Evolutionary conservation across 2,888 invertebrate genomes (phyloP).

Genomic region (Caenorhabditis virilis): DNA sequence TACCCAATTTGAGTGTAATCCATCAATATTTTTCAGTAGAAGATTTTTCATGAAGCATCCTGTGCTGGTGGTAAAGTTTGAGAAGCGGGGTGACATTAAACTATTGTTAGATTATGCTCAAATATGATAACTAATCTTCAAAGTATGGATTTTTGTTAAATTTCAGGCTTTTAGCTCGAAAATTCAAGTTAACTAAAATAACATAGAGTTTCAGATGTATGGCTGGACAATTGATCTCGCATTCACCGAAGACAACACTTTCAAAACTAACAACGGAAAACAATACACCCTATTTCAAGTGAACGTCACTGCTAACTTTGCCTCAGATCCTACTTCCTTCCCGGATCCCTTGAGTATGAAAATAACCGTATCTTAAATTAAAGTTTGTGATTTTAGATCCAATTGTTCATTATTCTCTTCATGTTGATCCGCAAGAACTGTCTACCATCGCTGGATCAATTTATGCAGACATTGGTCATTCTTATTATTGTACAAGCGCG

Average conservation of each 20-base stretch:
- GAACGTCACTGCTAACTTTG: constrained; percentile 43
- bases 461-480: constrained; percentile 24
- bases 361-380: neutral
- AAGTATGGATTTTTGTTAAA: no score
- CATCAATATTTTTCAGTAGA: no score
- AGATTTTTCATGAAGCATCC: no score
- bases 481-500: constrained; percentile 45
- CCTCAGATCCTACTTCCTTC: constrained; percentile 25
- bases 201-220: constrained; percentile 17
- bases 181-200: no score
- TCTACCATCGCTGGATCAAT: constrained; percentile 28
- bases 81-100: no score
- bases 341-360: constrained; percentile 30
- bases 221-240: constrained; percentile 29
- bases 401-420: constrained; percentile 22
- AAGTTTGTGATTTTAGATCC: constrained; percentile 3
- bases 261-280: constrained; percentile 34
- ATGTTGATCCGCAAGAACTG: constrained; percentile 16
- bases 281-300: constrained; percentile 42
- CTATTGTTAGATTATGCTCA: no score
- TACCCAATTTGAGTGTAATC: no score
- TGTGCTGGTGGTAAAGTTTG: no score
- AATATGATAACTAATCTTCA: no score
- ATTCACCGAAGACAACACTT: constrained; percentile 29
- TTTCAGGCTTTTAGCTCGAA: no score